A percentile compares a stretch with the other conserved stretches of the same genome.
These are phyloP conservation scores for Microplitis demolitor DNA, from an alignment of 1,140 invertebrate genomes.

Conservation along the genomic window DNA sequence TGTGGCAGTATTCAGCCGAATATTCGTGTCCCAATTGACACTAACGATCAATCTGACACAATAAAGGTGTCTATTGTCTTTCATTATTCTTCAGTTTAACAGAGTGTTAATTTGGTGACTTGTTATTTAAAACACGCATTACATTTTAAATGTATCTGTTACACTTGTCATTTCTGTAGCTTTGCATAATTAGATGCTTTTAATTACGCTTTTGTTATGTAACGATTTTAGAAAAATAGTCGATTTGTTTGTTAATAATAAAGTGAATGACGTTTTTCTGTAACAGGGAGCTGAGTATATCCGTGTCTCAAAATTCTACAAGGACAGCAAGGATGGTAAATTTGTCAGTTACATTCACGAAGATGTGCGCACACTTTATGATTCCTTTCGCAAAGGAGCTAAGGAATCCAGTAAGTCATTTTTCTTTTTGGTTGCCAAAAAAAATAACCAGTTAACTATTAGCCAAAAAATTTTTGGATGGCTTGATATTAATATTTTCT, in stretches of 20 bases:
- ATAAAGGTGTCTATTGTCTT: constrained; percentile 68
- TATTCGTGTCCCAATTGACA: constrained; percentile 75
- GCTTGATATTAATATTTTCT: too few relatives aligned
- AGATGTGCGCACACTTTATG: constrained; percentile 88
- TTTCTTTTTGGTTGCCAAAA: constrained; percentile 63
- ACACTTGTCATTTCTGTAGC: too few relatives aligned
- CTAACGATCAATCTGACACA: constrained; percentile 76
- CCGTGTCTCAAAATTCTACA: constrained; percentile 88
- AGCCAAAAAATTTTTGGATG: too few relatives aligned
- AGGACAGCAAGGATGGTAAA: constrained; percentile 89
- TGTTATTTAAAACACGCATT: not conserved
- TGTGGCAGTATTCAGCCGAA: constrained; percentile 72
- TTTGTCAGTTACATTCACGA: constrained; percentile 84
- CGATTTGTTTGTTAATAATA: constrained; percentile 24
- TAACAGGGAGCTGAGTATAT: constrained; percentile 88
- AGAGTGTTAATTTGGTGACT: not conserved
- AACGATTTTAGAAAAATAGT: not conserved
- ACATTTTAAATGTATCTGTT: too few relatives aligned
- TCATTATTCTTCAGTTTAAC: not conserved
- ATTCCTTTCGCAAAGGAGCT: constrained; percentile 88
- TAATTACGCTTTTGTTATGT: not conserved
- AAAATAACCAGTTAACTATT: too few relatives aligned
- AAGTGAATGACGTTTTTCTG: constrained; percentile 10
- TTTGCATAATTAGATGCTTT: too few relatives aligned
- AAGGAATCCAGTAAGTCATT: constrained; percentile 85